These are phyloP conservation scores for Parnassius orleans DNA, from an alignment of 2,888 invertebrate species.

Conservation along the genomic window DNA sequence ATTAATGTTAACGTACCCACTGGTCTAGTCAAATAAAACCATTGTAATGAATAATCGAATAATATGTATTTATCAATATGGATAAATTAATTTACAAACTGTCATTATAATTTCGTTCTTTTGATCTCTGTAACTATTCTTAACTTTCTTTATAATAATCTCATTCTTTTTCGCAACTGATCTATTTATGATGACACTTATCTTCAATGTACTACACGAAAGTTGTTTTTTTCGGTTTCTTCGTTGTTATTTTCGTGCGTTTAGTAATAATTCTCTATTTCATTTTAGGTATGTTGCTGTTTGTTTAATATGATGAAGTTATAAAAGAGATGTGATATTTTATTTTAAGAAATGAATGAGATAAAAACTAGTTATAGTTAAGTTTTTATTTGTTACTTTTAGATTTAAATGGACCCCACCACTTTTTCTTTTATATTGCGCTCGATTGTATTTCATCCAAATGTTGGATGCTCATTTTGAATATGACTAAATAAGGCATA, in stretches of 20 bases:
- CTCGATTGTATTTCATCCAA: no score
- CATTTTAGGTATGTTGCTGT: conserved; percentile 3
- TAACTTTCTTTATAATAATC: conserved; percentile 22
- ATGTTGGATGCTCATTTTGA: no score
- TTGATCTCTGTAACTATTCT: conserved; percentile 29
- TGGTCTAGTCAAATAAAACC: conserved; percentile 70
- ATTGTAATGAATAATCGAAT: neutral
- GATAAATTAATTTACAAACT: neutral
- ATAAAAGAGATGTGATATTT: conserved; percentile 50
- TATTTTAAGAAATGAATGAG: conserved; percentile 29
- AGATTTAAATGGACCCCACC: conserved; percentile 20
- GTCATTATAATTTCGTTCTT: conserved; percentile 17
- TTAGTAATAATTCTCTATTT: conserved; percentile 3
- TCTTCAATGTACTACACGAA: neutral
- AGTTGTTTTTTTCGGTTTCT: neutral
- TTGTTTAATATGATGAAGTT: conserved; percentile 8
- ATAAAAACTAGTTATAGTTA: conserved; percentile 17
- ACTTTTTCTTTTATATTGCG: neutral
- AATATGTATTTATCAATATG: conserved; percentile 17
- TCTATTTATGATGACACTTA: neutral
- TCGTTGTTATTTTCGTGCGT: neutral
- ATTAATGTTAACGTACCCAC: conserved; percentile 57
- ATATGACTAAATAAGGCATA: no score
- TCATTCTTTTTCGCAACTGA: conserved; percentile 16
- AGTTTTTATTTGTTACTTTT: conserved; percentile 25